Evolutionary conservation across 2,113 vertebrate genomes (phyloP).

Genomic region (Ictalurus punctatus): DNA sequence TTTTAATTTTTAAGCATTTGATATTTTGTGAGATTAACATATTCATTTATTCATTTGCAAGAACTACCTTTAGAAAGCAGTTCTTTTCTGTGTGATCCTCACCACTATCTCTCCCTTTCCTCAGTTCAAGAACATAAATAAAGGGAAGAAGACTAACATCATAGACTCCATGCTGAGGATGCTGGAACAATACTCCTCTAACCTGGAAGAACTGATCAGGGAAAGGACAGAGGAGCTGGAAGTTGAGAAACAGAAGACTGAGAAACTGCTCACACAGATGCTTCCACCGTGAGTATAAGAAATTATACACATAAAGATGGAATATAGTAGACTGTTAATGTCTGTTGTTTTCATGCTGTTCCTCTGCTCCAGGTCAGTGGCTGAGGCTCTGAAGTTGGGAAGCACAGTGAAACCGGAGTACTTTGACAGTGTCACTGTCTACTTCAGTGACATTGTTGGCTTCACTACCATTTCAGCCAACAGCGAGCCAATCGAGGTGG

Average conservation of each 20-base stretch:
- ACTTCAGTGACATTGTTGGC: constrained; percentile 82
- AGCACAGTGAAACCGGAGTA: constrained; percentile 72
- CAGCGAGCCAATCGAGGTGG: constrained; percentile 81
- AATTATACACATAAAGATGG: neutral
- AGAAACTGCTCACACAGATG: constrained; percentile 80
- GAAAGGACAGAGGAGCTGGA: constrained; percentile 80
- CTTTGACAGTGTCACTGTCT: constrained; percentile 76
- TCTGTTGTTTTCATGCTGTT: neutral
- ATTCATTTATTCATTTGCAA: neutral
- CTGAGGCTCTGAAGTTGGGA: constrained; percentile 73
- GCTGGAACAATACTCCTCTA: constrained; percentile 79
- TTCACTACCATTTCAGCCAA: constrained; percentile 81
- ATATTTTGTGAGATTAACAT: neutral
- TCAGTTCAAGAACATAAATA: constrained; percentile 71
- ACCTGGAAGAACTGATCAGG: constrained; percentile 79
- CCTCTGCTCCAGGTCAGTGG: constrained; percentile 71
- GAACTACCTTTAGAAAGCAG: neutral
- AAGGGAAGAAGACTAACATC: constrained; percentile 71
- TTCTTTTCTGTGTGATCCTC: neutral
- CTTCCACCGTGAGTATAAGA: constrained; percentile 70
- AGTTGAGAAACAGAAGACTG: constrained; percentile 81
- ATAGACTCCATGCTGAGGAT: constrained; percentile 72
- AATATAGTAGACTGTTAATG: neutral
- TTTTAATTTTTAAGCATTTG: no score
- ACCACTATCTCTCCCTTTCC: neutral